These are phyloP conservation scores for Eurystomus glaucurus DNA, from an alignment of 2,797 vertebrate genomes.

Conservation along the genomic window DNA sequence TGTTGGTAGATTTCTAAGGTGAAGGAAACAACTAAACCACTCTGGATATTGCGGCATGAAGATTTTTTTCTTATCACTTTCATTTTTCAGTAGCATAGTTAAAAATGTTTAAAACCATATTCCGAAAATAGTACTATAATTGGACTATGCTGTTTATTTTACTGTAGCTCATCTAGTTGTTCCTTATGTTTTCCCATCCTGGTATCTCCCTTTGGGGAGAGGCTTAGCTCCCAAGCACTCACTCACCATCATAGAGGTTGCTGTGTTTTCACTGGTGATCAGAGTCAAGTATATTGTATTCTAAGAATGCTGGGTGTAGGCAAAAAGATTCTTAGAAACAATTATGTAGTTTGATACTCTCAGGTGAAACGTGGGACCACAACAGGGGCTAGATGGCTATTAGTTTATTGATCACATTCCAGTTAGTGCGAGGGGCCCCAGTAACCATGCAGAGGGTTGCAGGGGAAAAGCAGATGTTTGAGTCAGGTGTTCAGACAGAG, in stretches of 20 bases:
- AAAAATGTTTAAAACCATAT: background rate
- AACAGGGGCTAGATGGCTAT: background rate
- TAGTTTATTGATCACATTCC: background rate
- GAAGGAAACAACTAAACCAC: background rate
- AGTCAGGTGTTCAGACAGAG: background rate
- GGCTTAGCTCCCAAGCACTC: background rate
- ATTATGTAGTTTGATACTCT: background rate
- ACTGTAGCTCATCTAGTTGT: background rate
- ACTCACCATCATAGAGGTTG: background rate
- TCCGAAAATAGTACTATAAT: background rate
- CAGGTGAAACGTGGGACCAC: background rate
- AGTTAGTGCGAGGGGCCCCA: fast-evolving
- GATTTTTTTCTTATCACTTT: background rate
- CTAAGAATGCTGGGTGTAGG: background rate
- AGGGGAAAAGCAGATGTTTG: fast-evolving
- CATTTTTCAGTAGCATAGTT: background rate
- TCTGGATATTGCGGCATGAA: background rate
- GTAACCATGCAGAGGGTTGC: fast-evolving
- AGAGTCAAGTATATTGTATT: background rate
- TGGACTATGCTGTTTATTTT: background rate
- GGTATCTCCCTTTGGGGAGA: background rate
- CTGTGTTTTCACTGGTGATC: background rate
- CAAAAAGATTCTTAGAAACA: background rate
- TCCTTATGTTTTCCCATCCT: background rate
- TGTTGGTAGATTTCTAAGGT: no score